Evolutionary conservation across 2,797 vertebrate species (phyloP).

Genomic region (Hybognathus amarus): DNA sequence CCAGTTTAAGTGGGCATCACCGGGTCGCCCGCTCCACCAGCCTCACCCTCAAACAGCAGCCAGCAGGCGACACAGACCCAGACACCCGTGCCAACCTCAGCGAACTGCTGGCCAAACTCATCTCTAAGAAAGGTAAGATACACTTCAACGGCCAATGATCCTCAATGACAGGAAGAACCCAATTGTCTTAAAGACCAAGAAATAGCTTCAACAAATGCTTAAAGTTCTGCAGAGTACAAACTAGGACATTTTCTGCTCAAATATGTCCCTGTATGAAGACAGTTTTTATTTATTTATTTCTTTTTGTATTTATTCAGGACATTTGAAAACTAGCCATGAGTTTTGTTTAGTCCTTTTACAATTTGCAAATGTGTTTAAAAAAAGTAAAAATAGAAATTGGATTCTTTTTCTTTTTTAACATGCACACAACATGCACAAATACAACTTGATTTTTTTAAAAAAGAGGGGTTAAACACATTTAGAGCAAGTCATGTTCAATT

Average conservation of each 20-base stretch:
- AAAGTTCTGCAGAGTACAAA: neutral
- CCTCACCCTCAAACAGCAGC: conserved; percentile 72
- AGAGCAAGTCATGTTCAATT: neutral
- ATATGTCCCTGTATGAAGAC: neutral
- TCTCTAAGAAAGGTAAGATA: conserved; percentile 88
- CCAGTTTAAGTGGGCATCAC: conserved; percentile 63
- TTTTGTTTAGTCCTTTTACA: neutral
- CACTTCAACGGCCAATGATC: neutral
- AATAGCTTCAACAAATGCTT: neutral
- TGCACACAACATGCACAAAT: neutral
- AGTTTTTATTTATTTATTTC: neutral
- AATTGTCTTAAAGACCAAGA: neutral
- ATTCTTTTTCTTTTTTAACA: neutral
- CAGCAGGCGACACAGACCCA: conserved; percentile 68
- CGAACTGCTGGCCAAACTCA: conserved; percentile 87
- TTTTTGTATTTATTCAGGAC: too few relatives aligned
- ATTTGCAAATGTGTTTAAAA: neutral
- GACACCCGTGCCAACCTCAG: conserved; percentile 84
- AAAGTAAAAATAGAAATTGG: neutral
- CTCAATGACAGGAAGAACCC: neutral
- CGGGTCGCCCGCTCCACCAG: conserved; percentile 75
- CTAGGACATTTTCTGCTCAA: neutral
- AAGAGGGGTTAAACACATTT: neutral
- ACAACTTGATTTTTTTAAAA: neutral
- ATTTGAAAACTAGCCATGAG: neutral